A percentile compares a stretch with the other conserved stretches of the same genome.
Evolutionary conservation across 2,113 vertebrate species (phyloP).

Genomic region (Gadus macrocephalus): DNA sequence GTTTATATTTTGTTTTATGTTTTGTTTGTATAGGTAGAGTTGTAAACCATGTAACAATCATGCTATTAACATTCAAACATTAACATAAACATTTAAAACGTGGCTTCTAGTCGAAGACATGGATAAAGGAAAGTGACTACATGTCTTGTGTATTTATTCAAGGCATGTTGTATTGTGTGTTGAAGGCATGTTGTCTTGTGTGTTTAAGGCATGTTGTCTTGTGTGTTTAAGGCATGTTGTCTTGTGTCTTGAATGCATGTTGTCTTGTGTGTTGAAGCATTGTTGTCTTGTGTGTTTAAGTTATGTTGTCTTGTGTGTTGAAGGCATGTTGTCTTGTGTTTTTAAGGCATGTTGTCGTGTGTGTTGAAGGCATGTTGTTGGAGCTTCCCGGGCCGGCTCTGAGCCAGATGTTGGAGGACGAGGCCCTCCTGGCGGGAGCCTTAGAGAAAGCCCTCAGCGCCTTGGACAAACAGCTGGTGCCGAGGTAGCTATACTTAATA

Average conservation of each 20-base stretch:
- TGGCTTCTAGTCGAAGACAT: too few species aligned
- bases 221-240: not conserved
- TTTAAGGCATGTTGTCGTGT: too few species aligned
- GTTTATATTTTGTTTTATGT: not conserved
- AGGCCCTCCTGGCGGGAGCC: constrained; percentile 60
- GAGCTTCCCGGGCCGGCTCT: constrained; percentile 69
- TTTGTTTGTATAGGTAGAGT: too few species aligned
- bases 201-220: too few species aligned
- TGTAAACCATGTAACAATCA: too few species aligned
- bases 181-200: constrained; percentile 68
- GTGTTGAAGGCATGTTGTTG: constrained; percentile 73
- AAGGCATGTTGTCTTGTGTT: too few species aligned
- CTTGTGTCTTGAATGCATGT: not conserved
- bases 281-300: too few species aligned
- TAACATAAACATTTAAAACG: too few species aligned
- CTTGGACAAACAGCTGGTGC: constrained; percentile 44
- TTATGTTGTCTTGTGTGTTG: too few species aligned
- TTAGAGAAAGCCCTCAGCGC: constrained; percentile 69
- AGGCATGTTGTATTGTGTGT: not conserved
- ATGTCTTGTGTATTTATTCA: constrained; percentile 3
- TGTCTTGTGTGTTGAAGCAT: too few species aligned
- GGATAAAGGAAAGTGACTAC: not conserved
- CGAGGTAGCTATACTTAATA: constrained; percentile 40
- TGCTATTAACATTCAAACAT: too few species aligned
- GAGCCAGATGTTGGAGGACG: constrained; percentile 69